Percentiles rank a stretch among this genome's conserved stretches.
Conservation (phyloP, 1,140 invertebrate species). For the Drosophila insularis region DNA sequence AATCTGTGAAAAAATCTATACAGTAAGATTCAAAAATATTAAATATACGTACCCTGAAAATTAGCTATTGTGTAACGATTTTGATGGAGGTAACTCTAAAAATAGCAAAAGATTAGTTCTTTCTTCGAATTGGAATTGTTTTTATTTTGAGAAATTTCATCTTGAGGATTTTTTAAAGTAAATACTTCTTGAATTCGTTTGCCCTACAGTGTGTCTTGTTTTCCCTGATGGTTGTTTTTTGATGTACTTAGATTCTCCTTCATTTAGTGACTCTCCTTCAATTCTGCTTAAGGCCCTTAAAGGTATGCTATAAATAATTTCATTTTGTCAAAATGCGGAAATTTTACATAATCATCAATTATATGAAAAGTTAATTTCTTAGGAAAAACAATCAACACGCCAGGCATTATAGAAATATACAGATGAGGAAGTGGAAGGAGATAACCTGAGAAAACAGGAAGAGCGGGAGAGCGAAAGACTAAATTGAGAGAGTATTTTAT, state of each 20-base stretch:
- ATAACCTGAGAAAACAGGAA: background rate
- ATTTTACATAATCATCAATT: constrained; percentile 13
- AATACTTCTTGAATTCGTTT: background rate
- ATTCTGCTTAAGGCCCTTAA: constrained; percentile 1
- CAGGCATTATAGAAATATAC: background rate
- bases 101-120: no score
- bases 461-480: background rate
- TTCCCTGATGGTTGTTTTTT: background rate
- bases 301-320: constrained; percentile 9
- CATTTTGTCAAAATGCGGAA: background rate
- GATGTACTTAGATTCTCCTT: background rate
- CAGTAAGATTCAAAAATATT: no score
- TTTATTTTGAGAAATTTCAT: no score
- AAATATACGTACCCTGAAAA: no score
- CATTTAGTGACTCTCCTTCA: constrained; percentile 7
- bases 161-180: background rate
- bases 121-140: no score
- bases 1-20: no score
- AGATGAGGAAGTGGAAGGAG: background rate
- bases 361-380: constrained; percentile 11
- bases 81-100: no score
- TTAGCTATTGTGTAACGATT: no score
- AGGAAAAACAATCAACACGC: background rate
- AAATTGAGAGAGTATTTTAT: constrained; percentile 19
- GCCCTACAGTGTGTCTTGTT: background rate